Conservation (phyloP, 2,888 invertebrate species). For the Rambutsinella grinnellia region DNA sequence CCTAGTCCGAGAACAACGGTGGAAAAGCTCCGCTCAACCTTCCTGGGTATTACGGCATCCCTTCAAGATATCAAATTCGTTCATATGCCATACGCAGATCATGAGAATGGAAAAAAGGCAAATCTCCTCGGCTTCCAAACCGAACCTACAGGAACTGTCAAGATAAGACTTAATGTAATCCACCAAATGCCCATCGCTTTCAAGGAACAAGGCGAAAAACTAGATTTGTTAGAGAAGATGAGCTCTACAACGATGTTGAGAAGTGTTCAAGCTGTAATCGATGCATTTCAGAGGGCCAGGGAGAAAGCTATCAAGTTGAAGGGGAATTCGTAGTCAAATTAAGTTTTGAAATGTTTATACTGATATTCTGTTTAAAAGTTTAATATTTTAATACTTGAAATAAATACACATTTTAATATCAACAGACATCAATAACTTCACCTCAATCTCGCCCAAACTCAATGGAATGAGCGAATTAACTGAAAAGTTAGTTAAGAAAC, state of each 20-base stretch:
- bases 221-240: conserved; percentile 63
- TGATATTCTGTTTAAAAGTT: too few species aligned
- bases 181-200: conserved; percentile 50
- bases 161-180: conserved; percentile 56
- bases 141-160: conserved; percentile 57
- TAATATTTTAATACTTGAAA: too few species aligned
- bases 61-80: conserved; percentile 60
- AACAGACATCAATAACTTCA: too few species aligned
- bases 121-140: conserved; percentile 63
- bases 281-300: conserved; percentile 64
- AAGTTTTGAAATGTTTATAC: too few species aligned
- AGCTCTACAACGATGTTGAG: conserved; percentile 63
- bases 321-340: too few species aligned
- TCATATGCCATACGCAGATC: conserved; percentile 52
- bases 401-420: too few species aligned
- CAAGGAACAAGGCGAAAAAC: conserved; percentile 35
- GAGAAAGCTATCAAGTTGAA: conserved; percentile 58
- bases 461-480: too few species aligned
- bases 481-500: too few species aligned
- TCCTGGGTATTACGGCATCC: conserved; percentile 61
- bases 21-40: conserved; percentile 59
- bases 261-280: conserved; percentile 65
- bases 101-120: conserved; percentile 49
- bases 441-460: too few species aligned
- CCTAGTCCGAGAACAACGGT: conserved; percentile 49